Base-by-base conservation (phyloP, 1,140 invertebrate species). In the Chymomyza costata region DNA sequence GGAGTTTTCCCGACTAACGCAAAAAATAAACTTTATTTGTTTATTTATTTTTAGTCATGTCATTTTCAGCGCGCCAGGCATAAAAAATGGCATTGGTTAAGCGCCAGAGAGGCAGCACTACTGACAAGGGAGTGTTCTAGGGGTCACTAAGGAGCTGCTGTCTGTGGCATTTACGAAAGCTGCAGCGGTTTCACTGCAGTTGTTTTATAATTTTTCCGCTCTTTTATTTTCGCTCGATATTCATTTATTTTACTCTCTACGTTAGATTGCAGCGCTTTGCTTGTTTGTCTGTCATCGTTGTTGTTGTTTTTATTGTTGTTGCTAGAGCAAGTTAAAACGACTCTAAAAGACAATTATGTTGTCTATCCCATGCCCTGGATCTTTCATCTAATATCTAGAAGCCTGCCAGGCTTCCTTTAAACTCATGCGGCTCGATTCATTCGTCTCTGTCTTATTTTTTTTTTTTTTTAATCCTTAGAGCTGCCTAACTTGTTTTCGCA, bases 41-140 rank as follows among this genome's bases (percentile, higher is more conserved):
- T 64, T 78, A 66, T 78, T 78, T 78, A 70, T 64, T 73, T 71
- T 47, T 47, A 64, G 68, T 80, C 68, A 61, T 80, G 67, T 80
- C 73, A 80, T 62, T 80, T 65, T 63, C 73, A 80, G 59, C 55
- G 44, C 11, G 10, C 32, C 41, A 15, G 35, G 10, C 39, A 49
- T 28, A 38, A 30, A 30, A 44, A 32, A 21, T 44, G 21, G 30
- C 37, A n/a, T n/a, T n/a, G n/a, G n/a, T n/a, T n/a, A n/a, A n/a
- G n/a, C n/a, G n/a, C n/a, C n/a, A n/a, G n/a, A n/a, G n/a, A n/a
- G n/a, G n/a, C n/a, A n/a, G n/a, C n/a, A n/a, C n/a, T n/a, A n/a
- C n/a, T n/a, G n/a, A n/a, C n/a, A n/a, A n/a, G n/a, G n/a, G n/a
- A n/a, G n/a, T n/a, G n/a, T n/a, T n/a, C n/a, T n/a, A n/a, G n/a